Percentiles rank a stretch among this genome's conserved stretches.
Conservation (phyloP, 2,113 vertebrate genomes). For the Martes martes region DNA sequence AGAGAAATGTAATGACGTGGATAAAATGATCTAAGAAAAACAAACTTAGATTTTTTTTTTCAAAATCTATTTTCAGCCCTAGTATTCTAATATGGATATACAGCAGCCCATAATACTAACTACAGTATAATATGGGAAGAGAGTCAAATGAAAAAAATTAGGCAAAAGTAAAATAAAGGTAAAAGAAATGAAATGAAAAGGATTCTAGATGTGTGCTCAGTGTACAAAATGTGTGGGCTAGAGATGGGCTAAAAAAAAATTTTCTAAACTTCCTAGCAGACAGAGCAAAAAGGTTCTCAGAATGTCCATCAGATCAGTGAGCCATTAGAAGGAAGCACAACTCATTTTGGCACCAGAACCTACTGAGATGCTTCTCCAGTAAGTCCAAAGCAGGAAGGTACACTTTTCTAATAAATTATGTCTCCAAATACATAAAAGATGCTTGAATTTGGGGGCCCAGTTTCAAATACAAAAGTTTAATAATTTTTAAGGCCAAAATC, state of each 20-base stretch:
- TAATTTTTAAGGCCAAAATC: background rate
- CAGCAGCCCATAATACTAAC: background rate
- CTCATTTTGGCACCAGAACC: background rate
- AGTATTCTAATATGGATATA: background rate
- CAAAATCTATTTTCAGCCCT: background rate
- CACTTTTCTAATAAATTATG: background rate
- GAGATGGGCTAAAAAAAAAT: background rate
- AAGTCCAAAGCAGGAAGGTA: background rate
- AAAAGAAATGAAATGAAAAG: background rate
- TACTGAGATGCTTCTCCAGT: background rate
- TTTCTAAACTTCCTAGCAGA: background rate
- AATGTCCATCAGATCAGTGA: background rate
- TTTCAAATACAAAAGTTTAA: slow-evolving; percentile 27
- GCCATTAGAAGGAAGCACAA: background rate
- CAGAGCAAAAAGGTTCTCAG: background rate
- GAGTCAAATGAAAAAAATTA: background rate
- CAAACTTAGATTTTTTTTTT: background rate
- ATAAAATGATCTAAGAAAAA: background rate
- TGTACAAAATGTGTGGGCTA: background rate
- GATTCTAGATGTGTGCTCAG: background rate
- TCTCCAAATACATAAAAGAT: background rate
- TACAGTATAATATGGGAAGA: background rate
- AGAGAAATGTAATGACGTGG: background rate
- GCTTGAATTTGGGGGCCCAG: background rate
- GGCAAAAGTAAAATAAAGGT: background rate